Conservation (phyloP, 2,888 invertebrate genomes). For the Xanthorhoe spadicearia region DNA sequence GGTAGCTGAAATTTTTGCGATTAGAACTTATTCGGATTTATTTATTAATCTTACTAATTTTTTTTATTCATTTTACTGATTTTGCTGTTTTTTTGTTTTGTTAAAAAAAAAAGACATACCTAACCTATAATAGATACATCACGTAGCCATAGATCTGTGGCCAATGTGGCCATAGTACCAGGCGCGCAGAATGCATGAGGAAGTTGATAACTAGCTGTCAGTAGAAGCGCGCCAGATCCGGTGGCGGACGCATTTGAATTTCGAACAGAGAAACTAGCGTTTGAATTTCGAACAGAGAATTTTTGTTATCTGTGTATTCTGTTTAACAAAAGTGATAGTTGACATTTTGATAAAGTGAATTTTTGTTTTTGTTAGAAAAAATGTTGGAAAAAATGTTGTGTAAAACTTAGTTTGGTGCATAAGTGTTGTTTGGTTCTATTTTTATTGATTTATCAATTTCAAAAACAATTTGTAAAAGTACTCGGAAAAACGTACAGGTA, state of each 20-base stretch:
- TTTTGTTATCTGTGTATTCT: conserved; percentile 15
- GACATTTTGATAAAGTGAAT: background rate
- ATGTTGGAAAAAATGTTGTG: background rate
- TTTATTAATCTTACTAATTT: no score
- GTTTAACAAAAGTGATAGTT: background rate
- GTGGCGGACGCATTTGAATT: conserved; percentile 28
- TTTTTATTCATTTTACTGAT: no score
- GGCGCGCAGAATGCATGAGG: conserved; percentile 24
- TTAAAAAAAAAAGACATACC: conserved; percentile 13
- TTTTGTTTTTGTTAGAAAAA: background rate
- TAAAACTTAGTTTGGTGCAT: background rate
- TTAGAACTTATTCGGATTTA: no score
- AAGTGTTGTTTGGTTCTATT: no score
- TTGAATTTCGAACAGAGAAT: conserved; percentile 1
- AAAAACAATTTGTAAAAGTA: no score
- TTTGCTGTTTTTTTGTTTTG: background rate
- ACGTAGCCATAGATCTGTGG: conserved; percentile 4
- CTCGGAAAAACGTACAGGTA: no score
- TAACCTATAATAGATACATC: no score
- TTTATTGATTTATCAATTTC: no score
- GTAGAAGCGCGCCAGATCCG: conserved; percentile 27
- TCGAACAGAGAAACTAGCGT: conserved; percentile 16
- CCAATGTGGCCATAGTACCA: conserved; percentile 14
- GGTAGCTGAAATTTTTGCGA: no score
- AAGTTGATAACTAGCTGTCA: conserved; percentile 29